A percentile compares a stretch with the other conserved stretches of the same genome.
Evolutionary conservation across 2,888 invertebrate genomes (phyloP).

Genomic region (Calliphora vomitoria): DNA sequence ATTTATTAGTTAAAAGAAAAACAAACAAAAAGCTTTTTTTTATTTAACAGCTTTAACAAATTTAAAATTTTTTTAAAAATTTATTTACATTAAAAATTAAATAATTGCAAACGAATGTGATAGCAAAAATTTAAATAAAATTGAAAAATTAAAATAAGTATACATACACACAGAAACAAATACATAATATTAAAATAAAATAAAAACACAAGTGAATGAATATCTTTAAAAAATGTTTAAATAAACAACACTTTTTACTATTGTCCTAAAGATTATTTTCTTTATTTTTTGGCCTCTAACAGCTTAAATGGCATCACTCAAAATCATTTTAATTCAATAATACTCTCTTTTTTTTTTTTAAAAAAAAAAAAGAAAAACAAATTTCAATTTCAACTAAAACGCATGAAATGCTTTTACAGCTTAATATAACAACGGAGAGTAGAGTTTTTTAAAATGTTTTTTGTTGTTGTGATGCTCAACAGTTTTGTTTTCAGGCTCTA

Average conservation of each 20-base stretch:
- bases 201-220: conserved; percentile 10
- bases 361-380: no score
- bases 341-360: no score
- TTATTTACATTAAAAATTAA: conserved; percentile 65
- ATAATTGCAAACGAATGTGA: conserved; percentile 74
- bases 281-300: conserved; percentile 4
- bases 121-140: conserved; percentile 71
- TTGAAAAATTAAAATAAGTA: conserved; percentile 51
- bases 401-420: no score
- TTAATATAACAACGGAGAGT: no score
- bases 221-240: conserved; percentile 26
- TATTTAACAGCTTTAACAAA: conserved; percentile 69
- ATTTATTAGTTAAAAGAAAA: conserved; percentile 49
- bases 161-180: conserved; percentile 1
- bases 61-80: conserved; percentile 62
- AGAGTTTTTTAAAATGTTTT: conserved; percentile 13
- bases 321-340: no score
- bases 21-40: conserved; percentile 22
- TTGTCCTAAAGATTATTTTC: background rate
- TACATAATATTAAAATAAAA: background rate
- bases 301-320: background rate
- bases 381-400: no score
- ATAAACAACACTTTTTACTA: background rate
- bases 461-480: background rate
- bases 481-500: conserved; percentile 5